Evolutionary conservation across 1,140 invertebrate species (phyloP), one percentile per base, ranked within the genome.

Genomic region (Oscheius sp.): DNA sequence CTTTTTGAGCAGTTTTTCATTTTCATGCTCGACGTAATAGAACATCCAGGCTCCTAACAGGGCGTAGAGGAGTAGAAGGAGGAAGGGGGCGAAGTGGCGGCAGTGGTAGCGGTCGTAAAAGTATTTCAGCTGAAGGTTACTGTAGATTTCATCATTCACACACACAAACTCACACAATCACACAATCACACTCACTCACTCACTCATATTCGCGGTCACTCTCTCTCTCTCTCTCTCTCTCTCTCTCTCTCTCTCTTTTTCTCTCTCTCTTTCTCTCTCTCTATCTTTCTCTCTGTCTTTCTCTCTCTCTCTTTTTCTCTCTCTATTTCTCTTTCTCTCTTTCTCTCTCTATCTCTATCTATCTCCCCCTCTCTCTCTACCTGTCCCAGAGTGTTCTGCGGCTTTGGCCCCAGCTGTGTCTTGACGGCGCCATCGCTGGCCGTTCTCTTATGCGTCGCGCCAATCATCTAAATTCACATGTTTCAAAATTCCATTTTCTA

Each of bases 21-120:
- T 59, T 20, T 84, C 82, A 62, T 80, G 62, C 61, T 83, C 82
- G 18, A 83, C 52, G n/a, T 62, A 38, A 67, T 79, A 84, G 42
- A 83, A 83, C 29, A 83, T 32, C 38, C 68, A 74, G 4, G 82
- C 82, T 3, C 82, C 82, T n/a, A 82, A 23, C 29, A 83, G 26
- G 28, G 82, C 80, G 58, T 83, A 83, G 28, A 83, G 29, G 15
- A 83, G 34, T 20, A 83, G 74, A 15, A 83, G 65, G 46, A 84
- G 35, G 45, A 80, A 77, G 18, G 82, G 83, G 4, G 76, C 81
- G 32, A 80, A 34, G 58, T 84, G 72, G n/a, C 78, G 61, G 2
- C 83, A 68, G 29, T 73, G 46, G 23, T 77, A 84, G 59, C 79
- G 71, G 49, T 83, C 76, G 62, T 84, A 83, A 32, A 71, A 84